These are phyloP conservation scores for Dreissena rostriformis DNA, from an alignment of 1,140 invertebrate genomes.

Conservation along the genomic window DNA sequence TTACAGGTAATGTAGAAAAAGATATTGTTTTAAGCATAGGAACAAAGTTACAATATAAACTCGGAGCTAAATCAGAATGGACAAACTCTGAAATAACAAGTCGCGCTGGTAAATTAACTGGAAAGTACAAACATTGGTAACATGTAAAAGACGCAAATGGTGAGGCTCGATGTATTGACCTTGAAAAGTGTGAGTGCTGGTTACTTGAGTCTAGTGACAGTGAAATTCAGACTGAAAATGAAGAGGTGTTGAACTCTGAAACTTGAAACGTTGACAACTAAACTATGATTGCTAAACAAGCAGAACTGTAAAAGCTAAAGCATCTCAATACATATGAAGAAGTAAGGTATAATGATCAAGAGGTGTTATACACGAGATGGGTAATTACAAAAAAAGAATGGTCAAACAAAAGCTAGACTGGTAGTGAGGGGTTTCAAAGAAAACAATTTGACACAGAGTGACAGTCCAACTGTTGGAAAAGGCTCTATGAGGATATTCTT, in stretches of 20 bases:
- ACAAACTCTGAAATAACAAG: neutral
- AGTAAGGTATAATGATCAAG: slow-evolving; percentile 46
- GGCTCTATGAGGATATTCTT: slow-evolving; percentile 55
- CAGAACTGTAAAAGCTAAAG: slow-evolving; percentile 35
- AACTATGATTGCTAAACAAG: slow-evolving; percentile 31
- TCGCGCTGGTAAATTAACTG: slow-evolving; percentile 11
- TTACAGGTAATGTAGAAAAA: neutral
- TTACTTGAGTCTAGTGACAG: slow-evolving; percentile 15
- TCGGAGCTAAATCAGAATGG: neutral
- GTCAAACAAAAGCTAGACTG: slow-evolving; percentile 44
- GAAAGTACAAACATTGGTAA: slow-evolving; percentile 43
- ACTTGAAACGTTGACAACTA: neutral
- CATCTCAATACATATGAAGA: slow-evolving; percentile 53
- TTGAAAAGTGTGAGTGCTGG: slow-evolving; percentile 16
- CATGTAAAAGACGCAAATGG: slow-evolving; percentile 43
- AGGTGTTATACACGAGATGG: slow-evolving; percentile 53
- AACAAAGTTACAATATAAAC: slow-evolving; percentile 8
- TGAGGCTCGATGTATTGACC: slow-evolving; percentile 9
- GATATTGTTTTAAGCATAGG: neutral
- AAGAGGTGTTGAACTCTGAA: slow-evolving; percentile 31
- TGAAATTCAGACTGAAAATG: neutral
- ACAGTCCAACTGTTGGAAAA: slow-evolving; percentile 59
- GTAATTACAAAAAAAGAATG: slow-evolving; percentile 53
- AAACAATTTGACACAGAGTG: slow-evolving; percentile 39
- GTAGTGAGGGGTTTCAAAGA: slow-evolving; percentile 63